Conservation (phyloP, 2,797 vertebrate genomes). For the Aphelocoma californica region DNA sequence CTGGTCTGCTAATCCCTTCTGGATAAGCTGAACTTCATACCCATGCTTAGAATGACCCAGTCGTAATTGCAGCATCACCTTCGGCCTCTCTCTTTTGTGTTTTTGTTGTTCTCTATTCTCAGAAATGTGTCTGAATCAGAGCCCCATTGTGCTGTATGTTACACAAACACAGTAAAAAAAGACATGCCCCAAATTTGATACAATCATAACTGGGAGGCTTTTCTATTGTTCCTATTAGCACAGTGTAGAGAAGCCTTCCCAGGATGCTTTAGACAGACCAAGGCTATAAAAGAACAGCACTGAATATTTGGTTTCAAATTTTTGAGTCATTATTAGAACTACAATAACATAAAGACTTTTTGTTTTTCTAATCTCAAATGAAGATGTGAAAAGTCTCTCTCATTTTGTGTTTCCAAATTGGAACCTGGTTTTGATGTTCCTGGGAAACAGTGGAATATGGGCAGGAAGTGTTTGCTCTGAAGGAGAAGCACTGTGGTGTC, state of each 20-base stretch:
- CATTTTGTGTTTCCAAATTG: neutral
- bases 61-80: neutral
- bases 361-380: neutral
- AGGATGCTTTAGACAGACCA: neutral
- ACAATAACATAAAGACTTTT: neutral
- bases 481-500: neutral
- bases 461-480: neutral
- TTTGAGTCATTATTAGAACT: neutral
- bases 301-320: neutral
- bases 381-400: neutral
- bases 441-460: neutral
- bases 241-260: neutral
- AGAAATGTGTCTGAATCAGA: neutral
- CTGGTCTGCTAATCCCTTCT: constrained; percentile 29
- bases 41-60: neutral
- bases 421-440: neutral
- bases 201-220: neutral
- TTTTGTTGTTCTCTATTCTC: neutral
- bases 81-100: neutral
- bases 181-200: neutral
- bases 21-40: neutral
- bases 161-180: neutral
- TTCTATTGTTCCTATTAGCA: neutral
- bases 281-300: neutral
- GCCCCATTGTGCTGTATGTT: neutral